Conservation (phyloP, 1,140 invertebrate genomes). For the Sarcophaga peregrina region DNA sequence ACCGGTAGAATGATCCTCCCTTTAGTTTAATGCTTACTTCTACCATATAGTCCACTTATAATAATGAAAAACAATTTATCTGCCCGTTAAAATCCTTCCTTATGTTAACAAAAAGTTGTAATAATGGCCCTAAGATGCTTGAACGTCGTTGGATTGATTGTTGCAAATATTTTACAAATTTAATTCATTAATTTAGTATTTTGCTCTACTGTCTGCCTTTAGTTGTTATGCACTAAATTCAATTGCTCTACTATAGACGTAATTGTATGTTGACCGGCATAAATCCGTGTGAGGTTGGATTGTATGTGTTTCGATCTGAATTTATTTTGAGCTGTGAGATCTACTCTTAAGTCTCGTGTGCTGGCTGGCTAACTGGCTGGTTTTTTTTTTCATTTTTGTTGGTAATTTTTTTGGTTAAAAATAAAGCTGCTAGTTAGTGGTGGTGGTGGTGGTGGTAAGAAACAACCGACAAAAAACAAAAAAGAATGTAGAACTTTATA, state of each 20-base stretch:
- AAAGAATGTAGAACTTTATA: neutral
- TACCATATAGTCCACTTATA: no score
- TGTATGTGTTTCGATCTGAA: neutral
- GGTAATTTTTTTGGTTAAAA: conserved; percentile 4
- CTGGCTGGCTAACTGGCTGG: neutral
- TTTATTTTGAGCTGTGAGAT: neutral
- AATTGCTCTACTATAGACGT: neutral
- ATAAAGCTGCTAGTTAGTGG: neutral
- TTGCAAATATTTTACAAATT: no score
- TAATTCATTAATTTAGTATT: no score
- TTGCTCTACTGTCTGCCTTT: no score
- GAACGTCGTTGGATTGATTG: no score
- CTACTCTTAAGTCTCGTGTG: neutral
- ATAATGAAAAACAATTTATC: no score
- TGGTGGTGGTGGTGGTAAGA: neutral
- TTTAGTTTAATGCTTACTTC: no score
- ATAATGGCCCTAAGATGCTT: no score
- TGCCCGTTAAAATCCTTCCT: no score
- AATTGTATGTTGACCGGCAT: neutral
- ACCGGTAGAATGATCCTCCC: no score
- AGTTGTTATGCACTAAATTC: no score
- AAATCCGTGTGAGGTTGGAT: neutral
- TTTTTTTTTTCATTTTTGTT: neutral
- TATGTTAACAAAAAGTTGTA: no score
- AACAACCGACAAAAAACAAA: neutral